These are phyloP conservation scores for Drosophila nasuta DNA, from an alignment of 1,140 invertebrate species.

Conservation along the genomic window DNA sequence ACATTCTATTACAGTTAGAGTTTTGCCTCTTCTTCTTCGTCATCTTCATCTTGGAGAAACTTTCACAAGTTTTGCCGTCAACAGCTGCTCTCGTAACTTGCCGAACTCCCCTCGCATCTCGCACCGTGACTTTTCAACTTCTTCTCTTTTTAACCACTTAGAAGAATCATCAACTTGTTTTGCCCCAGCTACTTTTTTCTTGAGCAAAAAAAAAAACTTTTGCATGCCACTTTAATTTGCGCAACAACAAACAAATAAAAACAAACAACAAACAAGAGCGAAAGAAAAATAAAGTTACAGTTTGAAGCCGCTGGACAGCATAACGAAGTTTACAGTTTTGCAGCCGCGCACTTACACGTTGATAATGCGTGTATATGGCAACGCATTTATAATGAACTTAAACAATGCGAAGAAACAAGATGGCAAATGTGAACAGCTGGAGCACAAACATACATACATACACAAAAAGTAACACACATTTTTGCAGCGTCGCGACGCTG, in stretches of 20 bases:
- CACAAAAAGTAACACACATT: slow-evolving; percentile 35
- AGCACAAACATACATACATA: slow-evolving; percentile 8
- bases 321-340: slow-evolving; percentile 35
- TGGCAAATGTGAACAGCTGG: slow-evolving; percentile 23
- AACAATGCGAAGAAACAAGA: slow-evolving; percentile 21
- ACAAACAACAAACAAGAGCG: slow-evolving; percentile 12
- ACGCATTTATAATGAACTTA: slow-evolving; percentile 40
- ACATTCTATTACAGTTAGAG: slow-evolving; percentile 7
- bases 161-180: slow-evolving; percentile 52
- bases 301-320: slow-evolving; percentile 40
- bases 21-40: slow-evolving; percentile 6
- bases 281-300: slow-evolving; percentile 28
- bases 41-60: slow-evolving; percentile 28
- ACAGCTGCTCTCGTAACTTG: slow-evolving; percentile 44
- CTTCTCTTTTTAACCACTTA: slow-evolving; percentile 42
- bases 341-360: slow-evolving; percentile 5
- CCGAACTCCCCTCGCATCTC: background rate
- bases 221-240: slow-evolving; percentile 46
- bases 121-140: slow-evolving; percentile 41
- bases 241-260: slow-evolving; percentile 18
- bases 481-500: slow-evolving; percentile 15
- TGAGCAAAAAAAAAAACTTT: slow-evolving; percentile 21
- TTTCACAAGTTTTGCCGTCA: slow-evolving; percentile 44
- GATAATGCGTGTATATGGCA: slow-evolving; percentile 13
- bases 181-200: slow-evolving; percentile 28